These are phyloP conservation scores for Bathynomus jamesi DNA, from an alignment of 1,140 invertebrate species.

Conservation along the genomic window DNA sequence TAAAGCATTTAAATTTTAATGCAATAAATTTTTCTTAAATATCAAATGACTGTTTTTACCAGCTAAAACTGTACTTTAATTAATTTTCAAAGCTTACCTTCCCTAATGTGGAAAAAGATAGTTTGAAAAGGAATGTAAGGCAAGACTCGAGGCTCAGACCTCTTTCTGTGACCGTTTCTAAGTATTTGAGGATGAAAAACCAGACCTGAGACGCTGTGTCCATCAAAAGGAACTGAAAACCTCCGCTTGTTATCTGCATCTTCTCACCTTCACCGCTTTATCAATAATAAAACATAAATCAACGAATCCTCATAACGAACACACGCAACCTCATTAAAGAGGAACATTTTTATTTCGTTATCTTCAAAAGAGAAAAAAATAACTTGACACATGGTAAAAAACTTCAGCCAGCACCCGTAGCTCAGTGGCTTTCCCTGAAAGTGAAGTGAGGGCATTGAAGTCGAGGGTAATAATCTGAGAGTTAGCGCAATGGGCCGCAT, in stretches of 20 bases:
- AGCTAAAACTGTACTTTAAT: too few relatives aligned
- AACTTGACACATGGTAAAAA: too few relatives aligned
- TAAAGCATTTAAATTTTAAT: neutral
- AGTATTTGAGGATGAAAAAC: slow-evolving; percentile 92
- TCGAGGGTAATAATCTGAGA: too few relatives aligned
- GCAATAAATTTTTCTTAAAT: neutral
- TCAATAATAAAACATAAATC: neutral
- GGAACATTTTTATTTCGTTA: too few relatives aligned
- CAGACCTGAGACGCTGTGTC: slow-evolving; percentile 86
- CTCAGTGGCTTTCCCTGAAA: too few relatives aligned
- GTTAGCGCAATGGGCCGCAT: too few relatives aligned
- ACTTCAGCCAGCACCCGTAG: too few relatives aligned
- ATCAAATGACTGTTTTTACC: neutral
- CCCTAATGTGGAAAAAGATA: slow-evolving; percentile 91
- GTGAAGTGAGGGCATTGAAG: too few relatives aligned
- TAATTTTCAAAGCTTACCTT: too few relatives aligned
- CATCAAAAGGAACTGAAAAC: slow-evolving; percentile 91
- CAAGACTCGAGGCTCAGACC: slow-evolving; percentile 82
- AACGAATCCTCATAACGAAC: too few relatives aligned
- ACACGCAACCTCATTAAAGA: too few relatives aligned
- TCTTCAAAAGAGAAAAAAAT: too few relatives aligned
- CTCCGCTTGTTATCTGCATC: slow-evolving; percentile 79
- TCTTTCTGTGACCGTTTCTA: slow-evolving; percentile 77
- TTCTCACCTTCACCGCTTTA: slow-evolving; percentile 56
- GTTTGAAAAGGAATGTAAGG: slow-evolving; percentile 86